phyloP scores from a whole-genome alignment of 1,140 invertebrate species.

The Cherax quadricarinatus region DNA sequence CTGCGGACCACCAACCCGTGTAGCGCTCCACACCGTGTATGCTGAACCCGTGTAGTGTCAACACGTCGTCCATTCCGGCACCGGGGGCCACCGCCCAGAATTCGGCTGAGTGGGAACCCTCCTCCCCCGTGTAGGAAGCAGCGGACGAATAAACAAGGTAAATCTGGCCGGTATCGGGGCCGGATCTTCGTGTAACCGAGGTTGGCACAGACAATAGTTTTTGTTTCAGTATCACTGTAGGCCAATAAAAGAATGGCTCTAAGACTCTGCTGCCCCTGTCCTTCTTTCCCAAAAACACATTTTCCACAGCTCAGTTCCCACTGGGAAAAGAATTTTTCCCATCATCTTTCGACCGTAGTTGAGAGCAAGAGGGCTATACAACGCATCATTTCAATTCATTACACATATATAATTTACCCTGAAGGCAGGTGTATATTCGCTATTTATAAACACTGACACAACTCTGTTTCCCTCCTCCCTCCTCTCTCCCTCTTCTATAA shows the following conservation, averaged over 20 bases:
- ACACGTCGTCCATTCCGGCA: neutral
- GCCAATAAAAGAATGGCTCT: conserved; percentile 59
- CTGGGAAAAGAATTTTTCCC: neutral
- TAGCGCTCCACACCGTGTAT: neutral
- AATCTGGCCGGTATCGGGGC: too few species aligned
- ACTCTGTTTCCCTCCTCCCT: too few species aligned
- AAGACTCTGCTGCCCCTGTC: conserved; percentile 22
- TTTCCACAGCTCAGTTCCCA: conserved; percentile 10
- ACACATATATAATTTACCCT: too few species aligned
- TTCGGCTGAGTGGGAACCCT: neutral
- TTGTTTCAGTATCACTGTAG: conserved; percentile 55
- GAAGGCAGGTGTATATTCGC: too few species aligned
- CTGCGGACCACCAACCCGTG: neutral
- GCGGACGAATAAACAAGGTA: too few species aligned
- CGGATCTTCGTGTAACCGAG: conserved; percentile 21
- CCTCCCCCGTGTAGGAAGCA: too few species aligned
- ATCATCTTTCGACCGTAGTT: neutral
- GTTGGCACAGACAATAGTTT: conserved; percentile 34
- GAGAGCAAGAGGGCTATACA: too few species aligned
- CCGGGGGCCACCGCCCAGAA: neutral
- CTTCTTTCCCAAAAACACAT: neutral
- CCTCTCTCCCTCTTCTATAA: too few species aligned
- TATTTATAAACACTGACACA: too few species aligned
- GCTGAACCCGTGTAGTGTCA: neutral
- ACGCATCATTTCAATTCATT: too few species aligned